Percentiles rank a stretch among this genome's conserved stretches.
phyloP scores from a whole-genome alignment of 2,888 invertebrate species.

The Parasteatoda lunata region DNA sequence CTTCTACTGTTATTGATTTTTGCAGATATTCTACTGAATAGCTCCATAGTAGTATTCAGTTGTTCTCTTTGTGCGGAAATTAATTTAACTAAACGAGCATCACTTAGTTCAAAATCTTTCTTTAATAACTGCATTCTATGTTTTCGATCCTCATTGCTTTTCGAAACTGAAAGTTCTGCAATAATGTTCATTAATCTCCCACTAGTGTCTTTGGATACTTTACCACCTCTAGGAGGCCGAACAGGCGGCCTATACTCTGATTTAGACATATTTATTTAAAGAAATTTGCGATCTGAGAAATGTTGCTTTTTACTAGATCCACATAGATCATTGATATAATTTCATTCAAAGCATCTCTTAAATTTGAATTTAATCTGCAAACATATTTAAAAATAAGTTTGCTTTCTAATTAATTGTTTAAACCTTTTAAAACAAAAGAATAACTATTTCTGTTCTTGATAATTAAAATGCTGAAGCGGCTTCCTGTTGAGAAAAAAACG shows the following conservation, averaged over 20 bases:
- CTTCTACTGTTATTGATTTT: conserved; percentile 84
- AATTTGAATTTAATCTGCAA: too few relatives aligned
- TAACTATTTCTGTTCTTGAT: too few relatives aligned
- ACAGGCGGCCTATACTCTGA: conserved; percentile 51
- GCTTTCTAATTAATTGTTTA: too few relatives aligned
- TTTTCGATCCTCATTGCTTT: conserved; percentile 81
- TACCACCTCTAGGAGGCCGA: conserved; percentile 53
- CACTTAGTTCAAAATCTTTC: conserved; percentile 93
- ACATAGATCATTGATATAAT: too few relatives aligned
- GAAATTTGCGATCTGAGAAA: too few relatives aligned
- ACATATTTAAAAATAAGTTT: too few relatives aligned
- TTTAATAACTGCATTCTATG: conserved; percentile 94
- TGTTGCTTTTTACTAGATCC: too few relatives aligned
- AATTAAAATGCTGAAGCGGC: too few relatives aligned
- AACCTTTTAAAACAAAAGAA: too few relatives aligned
- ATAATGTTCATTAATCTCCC: conserved; percentile 90
- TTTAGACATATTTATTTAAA: conserved; percentile 8
- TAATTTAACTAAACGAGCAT: conserved; percentile 89
- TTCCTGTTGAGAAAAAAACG: too few relatives aligned
- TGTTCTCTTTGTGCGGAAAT: conserved; percentile 87
- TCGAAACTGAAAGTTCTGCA: conserved; percentile 91
- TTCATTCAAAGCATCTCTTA: too few relatives aligned
- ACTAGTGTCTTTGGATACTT: conserved; percentile 69
- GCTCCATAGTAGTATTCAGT: conserved; percentile 77
- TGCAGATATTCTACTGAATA: conserved; percentile 85